phyloP scores from a whole-genome alignment of 2,113 vertebrate genomes.

The Chamaetylas fuelleborni region DNA sequence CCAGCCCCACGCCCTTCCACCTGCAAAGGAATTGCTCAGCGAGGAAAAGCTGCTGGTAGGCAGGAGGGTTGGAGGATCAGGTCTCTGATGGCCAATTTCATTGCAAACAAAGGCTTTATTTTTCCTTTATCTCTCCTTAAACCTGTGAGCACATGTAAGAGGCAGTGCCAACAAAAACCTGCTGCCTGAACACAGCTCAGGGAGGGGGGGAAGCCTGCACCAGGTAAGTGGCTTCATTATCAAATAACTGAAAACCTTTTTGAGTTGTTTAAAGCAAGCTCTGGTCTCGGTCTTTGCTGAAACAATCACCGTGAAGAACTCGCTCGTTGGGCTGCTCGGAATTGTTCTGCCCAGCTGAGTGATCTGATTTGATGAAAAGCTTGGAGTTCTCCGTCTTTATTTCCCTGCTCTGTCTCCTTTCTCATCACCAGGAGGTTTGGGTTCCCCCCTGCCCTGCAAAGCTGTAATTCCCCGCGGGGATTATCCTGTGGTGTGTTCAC shows the following conservation, averaged over 20 bases:
- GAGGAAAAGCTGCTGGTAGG: not conserved
- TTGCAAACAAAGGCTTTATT: not conserved
- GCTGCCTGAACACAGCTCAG: not conserved
- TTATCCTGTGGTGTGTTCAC: not conserved
- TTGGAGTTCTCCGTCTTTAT: not conserved
- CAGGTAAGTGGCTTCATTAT: not conserved
- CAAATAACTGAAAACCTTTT: not conserved
- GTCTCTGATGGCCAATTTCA: not conserved
- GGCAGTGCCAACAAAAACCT: not conserved
- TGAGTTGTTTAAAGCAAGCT: not conserved
- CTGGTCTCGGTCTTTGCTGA: not conserved
- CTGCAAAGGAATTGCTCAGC: not conserved
- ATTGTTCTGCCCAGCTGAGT: not conserved
- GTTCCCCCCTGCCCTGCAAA: not conserved
- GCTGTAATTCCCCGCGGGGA: not conserved
- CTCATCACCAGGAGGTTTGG: not conserved
- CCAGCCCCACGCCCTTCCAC: not conserved
- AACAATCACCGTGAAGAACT: not conserved
- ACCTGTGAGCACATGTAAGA: not conserved
- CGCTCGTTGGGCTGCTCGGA: not conserved
- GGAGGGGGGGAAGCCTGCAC: not conserved
- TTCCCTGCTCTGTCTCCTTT: constrained; percentile 23
- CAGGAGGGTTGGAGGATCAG: not conserved
- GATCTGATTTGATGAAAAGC: not conserved
- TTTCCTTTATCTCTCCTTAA: not conserved